These are phyloP conservation scores for Muntiacus muntjak DNA, from an alignment of 2,113 vertebrate genomes.

Conservation along the genomic window DNA sequence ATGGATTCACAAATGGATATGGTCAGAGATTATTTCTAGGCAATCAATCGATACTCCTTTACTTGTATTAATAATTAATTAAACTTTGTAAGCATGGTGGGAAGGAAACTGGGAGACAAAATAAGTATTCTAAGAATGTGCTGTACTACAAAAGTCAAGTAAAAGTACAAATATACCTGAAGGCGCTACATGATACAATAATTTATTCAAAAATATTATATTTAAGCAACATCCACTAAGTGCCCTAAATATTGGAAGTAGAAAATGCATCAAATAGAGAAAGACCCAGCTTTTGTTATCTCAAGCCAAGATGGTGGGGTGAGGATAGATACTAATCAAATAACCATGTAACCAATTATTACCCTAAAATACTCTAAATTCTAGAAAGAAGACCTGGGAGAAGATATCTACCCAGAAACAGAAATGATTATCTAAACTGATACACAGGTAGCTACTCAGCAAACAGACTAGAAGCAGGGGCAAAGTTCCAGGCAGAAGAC, in stretches of 20 bases:
- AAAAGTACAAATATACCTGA: background rate
- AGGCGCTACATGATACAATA: background rate
- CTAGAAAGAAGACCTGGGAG: background rate
- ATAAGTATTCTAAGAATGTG: background rate
- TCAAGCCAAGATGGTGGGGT: background rate
- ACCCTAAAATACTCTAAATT: background rate
- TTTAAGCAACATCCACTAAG: background rate
- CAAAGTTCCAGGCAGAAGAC: background rate
- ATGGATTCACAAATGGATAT: conserved; percentile 33
- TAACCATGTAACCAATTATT: background rate
- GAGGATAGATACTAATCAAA: background rate
- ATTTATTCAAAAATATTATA: background rate
- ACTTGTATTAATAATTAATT: conserved; percentile 51
- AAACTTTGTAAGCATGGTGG: background rate
- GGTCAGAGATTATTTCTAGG: conserved; percentile 14
- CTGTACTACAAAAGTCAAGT: background rate
- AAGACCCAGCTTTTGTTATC: background rate
- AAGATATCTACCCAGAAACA: background rate
- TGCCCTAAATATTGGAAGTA: background rate
- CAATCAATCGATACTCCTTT: conserved; percentile 45
- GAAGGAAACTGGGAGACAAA: background rate
- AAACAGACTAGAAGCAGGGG: background rate
- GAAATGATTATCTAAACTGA: background rate
- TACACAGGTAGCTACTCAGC: background rate
- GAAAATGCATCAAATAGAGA: rapidly evolving